Conservation (phyloP, 2,888 invertebrate genomes). For the Patella caerulea region DNA sequence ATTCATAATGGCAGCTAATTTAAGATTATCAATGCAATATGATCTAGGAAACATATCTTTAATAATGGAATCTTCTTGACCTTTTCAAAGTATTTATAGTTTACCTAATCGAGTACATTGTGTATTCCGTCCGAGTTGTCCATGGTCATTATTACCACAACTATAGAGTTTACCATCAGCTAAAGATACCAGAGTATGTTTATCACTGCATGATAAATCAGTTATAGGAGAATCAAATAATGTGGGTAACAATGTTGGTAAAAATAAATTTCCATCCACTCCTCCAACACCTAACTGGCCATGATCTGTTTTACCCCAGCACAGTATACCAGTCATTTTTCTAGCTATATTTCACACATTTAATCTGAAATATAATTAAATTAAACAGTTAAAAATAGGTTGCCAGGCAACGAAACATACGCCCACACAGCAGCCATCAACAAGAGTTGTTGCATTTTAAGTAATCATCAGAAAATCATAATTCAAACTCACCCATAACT, state of each 20-base stretch:
- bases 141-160: conserved; percentile 93
- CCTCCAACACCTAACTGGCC: conserved; percentile 86
- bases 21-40: too few relatives aligned
- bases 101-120: conserved; percentile 66
- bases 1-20: too few relatives aligned
- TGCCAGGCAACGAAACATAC: too few relatives aligned
- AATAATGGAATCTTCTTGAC: too few relatives aligned
- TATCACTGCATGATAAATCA: conserved; percentile 82
- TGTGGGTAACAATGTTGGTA: conserved; percentile 72
- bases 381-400: too few relatives aligned
- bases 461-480: too few relatives aligned
- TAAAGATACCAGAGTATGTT: conserved; percentile 85
- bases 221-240: conserved; percentile 44
- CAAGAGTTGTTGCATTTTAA: too few relatives aligned
- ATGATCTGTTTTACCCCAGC: conserved; percentile 84
- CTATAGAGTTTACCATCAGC: conserved; percentile 86
- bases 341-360: too few relatives aligned
- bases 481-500: too few relatives aligned
- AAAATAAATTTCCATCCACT: conserved; percentile 78
- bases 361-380: too few relatives aligned
- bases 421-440: too few relatives aligned
- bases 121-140: conserved; percentile 85
- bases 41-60: too few relatives aligned
- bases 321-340: conserved; percentile 48
- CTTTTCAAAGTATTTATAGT: not conserved